These are phyloP conservation scores for Heteronetta atricapilla DNA, from an alignment of 2,113 vertebrate genomes.

Conservation along the genomic window DNA sequence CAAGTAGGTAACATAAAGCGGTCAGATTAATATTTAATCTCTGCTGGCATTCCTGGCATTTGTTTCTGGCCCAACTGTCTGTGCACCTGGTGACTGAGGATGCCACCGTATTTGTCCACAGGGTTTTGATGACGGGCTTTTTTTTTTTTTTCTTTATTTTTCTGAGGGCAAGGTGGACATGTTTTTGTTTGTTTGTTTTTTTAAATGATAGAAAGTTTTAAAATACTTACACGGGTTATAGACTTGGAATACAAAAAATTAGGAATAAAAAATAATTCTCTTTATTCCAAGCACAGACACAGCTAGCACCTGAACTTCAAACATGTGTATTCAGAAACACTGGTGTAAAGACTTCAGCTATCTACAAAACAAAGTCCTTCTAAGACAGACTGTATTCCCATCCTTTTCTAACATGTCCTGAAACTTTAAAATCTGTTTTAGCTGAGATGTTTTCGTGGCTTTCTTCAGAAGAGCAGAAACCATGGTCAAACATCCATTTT, in stretches of 20 bases:
- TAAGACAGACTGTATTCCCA: not conserved
- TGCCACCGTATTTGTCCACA: not conserved
- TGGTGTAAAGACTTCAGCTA: not conserved
- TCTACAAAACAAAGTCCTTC: not conserved
- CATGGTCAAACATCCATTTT: not conserved
- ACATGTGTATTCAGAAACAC: rapidly evolving
- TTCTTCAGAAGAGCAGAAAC: not conserved
- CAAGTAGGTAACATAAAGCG: not conserved
- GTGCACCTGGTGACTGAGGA: not conserved
- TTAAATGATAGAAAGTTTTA: not conserved
- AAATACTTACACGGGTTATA: not conserved
- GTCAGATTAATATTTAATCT: constrained; percentile 46
- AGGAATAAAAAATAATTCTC: not conserved
- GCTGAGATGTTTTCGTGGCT: not conserved
- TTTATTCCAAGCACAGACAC: not conserved
- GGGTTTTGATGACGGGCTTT: rapidly evolving
- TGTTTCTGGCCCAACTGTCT: not conserved
- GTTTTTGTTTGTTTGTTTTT: not conserved
- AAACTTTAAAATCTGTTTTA: not conserved
- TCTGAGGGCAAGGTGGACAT: rapidly evolving
- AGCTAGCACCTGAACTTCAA: not conserved
- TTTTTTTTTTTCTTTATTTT: not conserved
- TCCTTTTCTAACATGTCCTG: not conserved
- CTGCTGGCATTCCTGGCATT: not conserved
- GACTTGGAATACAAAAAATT: not conserved